Conservation (phyloP, 1,140 invertebrate genomes). For the Drosophila jambulina region DNA sequence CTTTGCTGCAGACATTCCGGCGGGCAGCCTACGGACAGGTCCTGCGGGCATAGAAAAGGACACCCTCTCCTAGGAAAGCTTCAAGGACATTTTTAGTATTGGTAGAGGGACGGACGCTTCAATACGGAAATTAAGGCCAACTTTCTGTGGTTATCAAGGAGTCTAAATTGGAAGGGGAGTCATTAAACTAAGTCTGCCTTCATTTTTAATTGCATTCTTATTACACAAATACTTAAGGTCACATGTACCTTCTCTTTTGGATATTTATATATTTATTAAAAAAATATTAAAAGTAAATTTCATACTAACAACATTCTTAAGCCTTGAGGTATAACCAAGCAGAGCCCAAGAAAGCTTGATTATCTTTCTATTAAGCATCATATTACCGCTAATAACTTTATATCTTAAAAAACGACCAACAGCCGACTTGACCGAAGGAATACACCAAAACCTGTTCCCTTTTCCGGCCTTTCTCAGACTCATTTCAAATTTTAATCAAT, state of each 20-base stretch:
- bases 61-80: neutral
- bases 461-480: neutral
- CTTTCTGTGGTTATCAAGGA: neutral
- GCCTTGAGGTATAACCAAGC: neutral
- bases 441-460: neutral
- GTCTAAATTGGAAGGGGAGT: neutral
- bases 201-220: no score
- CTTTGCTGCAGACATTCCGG: neutral
- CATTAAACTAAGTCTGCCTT: rapidly evolving
- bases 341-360: neutral
- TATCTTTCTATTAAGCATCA: neutral
- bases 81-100: neutral
- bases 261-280: neutral
- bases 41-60: neutral
- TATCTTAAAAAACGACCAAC: no score
- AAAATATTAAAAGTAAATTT: neutral
- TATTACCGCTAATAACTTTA: no score
- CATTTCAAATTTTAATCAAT: constrained; percentile 60
- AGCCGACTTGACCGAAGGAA: neutral
- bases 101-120: neutral
- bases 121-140: neutral
- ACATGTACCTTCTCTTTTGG: neutral
- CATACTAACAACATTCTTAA: neutral
- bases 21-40: neutral
- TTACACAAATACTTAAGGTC: neutral